Percentiles rank a stretch among this genome's conserved stretches.
Conservation (phyloP, 2,888 invertebrate species). For the Drosophila paucipuncta region DNA sequence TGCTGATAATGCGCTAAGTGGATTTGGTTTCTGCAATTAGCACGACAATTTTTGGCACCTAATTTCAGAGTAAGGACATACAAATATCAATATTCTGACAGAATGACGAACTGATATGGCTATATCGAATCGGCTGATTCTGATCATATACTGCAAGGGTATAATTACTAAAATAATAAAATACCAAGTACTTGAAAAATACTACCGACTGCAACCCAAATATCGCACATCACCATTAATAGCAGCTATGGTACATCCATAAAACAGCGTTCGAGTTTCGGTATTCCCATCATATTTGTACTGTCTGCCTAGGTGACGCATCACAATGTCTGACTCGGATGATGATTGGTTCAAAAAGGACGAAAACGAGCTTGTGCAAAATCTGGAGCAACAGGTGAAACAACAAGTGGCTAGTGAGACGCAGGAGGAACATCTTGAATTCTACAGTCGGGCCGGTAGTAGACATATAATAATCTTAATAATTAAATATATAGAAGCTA, state of each 20-base stretch:
- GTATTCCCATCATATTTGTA: slow-evolving; percentile 17
- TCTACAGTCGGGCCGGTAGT: slow-evolving; percentile 24
- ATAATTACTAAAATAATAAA: background rate
- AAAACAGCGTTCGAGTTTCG: slow-evolving; percentile 1
- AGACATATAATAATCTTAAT: background rate
- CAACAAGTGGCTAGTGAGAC: slow-evolving; percentile 12
- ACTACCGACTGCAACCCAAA: background rate
- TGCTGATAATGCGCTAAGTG: background rate
- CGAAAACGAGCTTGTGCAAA: slow-evolving; percentile 81
- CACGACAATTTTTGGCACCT: background rate
- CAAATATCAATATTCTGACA: background rate
- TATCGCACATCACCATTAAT: slow-evolving; percentile 13
- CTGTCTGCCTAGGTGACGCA: background rate
- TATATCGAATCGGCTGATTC: background rate
- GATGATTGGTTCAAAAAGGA: slow-evolving; percentile 85
- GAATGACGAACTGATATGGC: background rate
- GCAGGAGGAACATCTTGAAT: slow-evolving; percentile 52
- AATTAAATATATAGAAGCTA: background rate
- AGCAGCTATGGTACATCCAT: background rate
- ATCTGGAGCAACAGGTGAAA: slow-evolving; percentile 63
- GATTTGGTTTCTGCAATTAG: background rate
- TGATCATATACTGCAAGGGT: background rate
- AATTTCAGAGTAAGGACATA: background rate
- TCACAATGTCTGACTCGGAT: slow-evolving; percentile 64
- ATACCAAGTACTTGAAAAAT: slow-evolving; percentile 1